A percentile compares a stretch with the other conserved stretches of the same genome.
phyloP scores from a whole-genome alignment of 2,888 invertebrate species.

The Thumatha senex region DNA sequence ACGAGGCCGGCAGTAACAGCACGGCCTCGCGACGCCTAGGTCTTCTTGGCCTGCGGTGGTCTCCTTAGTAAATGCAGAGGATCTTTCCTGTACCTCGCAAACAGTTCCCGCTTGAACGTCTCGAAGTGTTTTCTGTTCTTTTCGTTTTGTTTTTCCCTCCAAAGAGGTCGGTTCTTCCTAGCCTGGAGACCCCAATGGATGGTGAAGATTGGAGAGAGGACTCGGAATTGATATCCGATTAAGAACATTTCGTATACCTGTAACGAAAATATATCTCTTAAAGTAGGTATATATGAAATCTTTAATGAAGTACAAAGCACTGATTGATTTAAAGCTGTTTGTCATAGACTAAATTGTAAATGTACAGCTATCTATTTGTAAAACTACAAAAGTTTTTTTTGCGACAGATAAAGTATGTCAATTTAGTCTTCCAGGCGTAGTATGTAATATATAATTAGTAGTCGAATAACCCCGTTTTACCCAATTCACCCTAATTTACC shows the following conservation, averaged over 20 bases:
- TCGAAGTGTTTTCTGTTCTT: slow-evolving; percentile 92
- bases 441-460: too few species aligned
- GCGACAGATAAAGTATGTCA: too few species aligned
- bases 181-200: slow-evolving; percentile 95
- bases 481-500: too few species aligned
- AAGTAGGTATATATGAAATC: background rate
- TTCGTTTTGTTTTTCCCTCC: slow-evolving; percentile 94
- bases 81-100: slow-evolving; percentile 88
- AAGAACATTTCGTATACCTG: slow-evolving; percentile 97
- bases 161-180: slow-evolving; percentile 89
- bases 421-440: too few species aligned
- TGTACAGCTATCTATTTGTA: too few species aligned
- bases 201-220: slow-evolving; percentile 94
- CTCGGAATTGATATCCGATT: slow-evolving; percentile 93
- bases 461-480: too few species aligned
- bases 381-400: too few species aligned
- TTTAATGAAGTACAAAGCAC: too few species aligned
- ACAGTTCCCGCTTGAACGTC: slow-evolving; percentile 91
- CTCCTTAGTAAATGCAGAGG: slow-evolving; percentile 78
- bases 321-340: too few species aligned
- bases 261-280: slow-evolving; percentile 14
- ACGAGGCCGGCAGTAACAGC: slow-evolving; percentile 67
- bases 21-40: slow-evolving; percentile 79
- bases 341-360: too few species aligned
- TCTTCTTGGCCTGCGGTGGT: slow-evolving; percentile 65